Conservation (phyloP, 2,113 vertebrate genomes). For the Forbesichthys agassizii region DNA sequence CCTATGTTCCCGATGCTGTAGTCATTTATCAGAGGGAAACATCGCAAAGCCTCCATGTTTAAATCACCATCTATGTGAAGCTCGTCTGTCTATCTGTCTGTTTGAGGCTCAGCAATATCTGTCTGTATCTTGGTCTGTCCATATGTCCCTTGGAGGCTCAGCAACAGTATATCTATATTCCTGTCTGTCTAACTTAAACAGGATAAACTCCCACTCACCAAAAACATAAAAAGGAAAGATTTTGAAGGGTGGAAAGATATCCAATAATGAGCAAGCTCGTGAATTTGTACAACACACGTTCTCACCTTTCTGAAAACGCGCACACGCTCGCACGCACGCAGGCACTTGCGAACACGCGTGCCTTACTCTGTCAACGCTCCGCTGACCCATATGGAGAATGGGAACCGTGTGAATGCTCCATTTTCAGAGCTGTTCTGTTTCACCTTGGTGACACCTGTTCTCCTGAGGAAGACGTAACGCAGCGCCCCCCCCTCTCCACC, state of each 20-base stretch:
- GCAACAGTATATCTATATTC: background rate
- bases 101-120: background rate
- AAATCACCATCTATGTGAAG: too few relatives aligned
- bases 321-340: conserved; percentile 14
- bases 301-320: background rate
- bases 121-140: background rate
- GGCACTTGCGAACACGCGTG: conserved; percentile 5
- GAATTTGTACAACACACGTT: background rate
- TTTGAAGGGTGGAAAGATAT: background rate
- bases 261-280: background rate
- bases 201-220: too few relatives aligned
- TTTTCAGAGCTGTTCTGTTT: conserved; percentile 16
- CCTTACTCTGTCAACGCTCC: background rate
- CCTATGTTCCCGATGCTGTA: background rate
- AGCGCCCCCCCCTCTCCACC: too few relatives aligned
- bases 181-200: background rate
- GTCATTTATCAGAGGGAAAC: conserved; percentile 3
- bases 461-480: background rate
- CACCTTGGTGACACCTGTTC: background rate
- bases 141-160: too few relatives aligned
- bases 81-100: background rate
- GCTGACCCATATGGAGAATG: conserved; percentile 46
- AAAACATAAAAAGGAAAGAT: background rate
- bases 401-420: conserved; percentile 24
- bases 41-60: too few relatives aligned